Percentiles rank a stretch among this genome's conserved stretches.
phyloP scores from a whole-genome alignment of 2,888 invertebrate species.

The Epinotia nisella region DNA sequence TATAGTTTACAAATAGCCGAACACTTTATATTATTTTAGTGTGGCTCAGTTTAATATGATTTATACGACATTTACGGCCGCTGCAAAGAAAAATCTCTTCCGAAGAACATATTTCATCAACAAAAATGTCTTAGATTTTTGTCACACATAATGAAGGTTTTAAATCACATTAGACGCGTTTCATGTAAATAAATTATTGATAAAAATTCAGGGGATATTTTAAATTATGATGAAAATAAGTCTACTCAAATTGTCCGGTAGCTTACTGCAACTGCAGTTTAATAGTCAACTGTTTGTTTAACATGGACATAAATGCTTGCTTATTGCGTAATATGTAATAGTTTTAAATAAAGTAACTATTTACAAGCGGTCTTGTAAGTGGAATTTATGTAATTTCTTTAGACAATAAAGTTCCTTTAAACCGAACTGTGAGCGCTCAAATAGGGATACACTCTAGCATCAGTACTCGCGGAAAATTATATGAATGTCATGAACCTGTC shows the following conservation, averaged over 20 bases:
- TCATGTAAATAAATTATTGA: slow-evolving; percentile 9
- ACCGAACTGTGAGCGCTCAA: too few relatives aligned
- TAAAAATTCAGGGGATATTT: slow-evolving; percentile 5
- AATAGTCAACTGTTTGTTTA: too few relatives aligned
- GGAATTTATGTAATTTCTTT: too few relatives aligned
- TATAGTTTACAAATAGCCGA: slow-evolving; percentile 4
- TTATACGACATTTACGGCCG: slow-evolving; percentile 43
- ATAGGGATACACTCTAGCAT: too few relatives aligned
- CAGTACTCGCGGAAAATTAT: background rate
- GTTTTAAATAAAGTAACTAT: too few relatives aligned
- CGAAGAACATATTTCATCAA: slow-evolving; percentile 24
- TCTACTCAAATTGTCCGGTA: too few relatives aligned
- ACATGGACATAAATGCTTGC: too few relatives aligned
- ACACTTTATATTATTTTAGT: slow-evolving; percentile 18
- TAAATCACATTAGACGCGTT: slow-evolving; percentile 30
- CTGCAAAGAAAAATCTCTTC: slow-evolving; percentile 41
- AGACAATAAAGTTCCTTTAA: too few relatives aligned
- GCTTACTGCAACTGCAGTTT: too few relatives aligned
- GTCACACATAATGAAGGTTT: slow-evolving; percentile 27
- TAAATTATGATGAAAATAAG: background rate
- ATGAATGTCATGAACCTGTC: background rate
- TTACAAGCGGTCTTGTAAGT: too few relatives aligned
- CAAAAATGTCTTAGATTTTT: slow-evolving; percentile 23
- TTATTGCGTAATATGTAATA: too few relatives aligned
- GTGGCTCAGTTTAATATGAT: slow-evolving; percentile 44